Percentiles rank a stretch among this genome's conserved stretches.
Evolutionary conservation across 2,113 vertebrate genomes (phyloP).

Genomic region (Hystrix brachyura): DNA sequence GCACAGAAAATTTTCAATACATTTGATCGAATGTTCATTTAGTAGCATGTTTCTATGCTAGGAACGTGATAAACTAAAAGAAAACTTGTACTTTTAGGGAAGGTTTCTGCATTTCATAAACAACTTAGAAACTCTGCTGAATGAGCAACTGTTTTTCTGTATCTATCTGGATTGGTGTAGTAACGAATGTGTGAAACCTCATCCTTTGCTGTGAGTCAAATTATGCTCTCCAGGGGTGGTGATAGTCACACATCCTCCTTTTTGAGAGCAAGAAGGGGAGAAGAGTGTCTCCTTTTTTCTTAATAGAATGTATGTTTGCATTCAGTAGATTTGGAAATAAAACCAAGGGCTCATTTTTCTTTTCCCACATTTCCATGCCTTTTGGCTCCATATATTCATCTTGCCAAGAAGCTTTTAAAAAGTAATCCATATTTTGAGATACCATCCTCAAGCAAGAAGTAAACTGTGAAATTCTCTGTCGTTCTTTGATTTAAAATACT

Average conservation of each 20-base stretch:
- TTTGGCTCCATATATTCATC: neutral
- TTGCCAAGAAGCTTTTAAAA: conserved; percentile 41
- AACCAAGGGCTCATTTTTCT: conserved; percentile 40
- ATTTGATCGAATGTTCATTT: neutral
- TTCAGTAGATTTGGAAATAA: conserved; percentile 46
- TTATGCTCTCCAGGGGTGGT: conserved; percentile 45
- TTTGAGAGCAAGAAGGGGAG: conserved; percentile 31
- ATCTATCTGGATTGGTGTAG: conserved; percentile 1
- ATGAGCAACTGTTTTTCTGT: neutral
- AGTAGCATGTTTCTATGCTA: neutral
- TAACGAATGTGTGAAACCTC: conserved; percentile 51
- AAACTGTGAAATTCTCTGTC: conserved; percentile 63
- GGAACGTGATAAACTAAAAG: neutral
- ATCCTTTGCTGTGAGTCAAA: conserved; percentile 33
- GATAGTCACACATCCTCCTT: conserved; percentile 63
- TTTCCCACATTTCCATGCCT: neutral
- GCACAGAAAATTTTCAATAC: neutral
- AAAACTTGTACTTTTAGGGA: neutral
- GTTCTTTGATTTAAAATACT: conserved; percentile 41
- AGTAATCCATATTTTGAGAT: conserved; percentile 42
- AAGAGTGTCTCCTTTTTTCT: conserved; percentile 4
- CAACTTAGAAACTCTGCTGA: neutral
- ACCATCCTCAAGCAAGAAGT: neutral
- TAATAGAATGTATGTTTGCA: conserved; percentile 61
- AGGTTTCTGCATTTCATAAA: neutral